These are phyloP conservation scores for Chaunax sp. DNA, from an alignment of 2,797 vertebrate species.

Conservation along the genomic window DNA sequence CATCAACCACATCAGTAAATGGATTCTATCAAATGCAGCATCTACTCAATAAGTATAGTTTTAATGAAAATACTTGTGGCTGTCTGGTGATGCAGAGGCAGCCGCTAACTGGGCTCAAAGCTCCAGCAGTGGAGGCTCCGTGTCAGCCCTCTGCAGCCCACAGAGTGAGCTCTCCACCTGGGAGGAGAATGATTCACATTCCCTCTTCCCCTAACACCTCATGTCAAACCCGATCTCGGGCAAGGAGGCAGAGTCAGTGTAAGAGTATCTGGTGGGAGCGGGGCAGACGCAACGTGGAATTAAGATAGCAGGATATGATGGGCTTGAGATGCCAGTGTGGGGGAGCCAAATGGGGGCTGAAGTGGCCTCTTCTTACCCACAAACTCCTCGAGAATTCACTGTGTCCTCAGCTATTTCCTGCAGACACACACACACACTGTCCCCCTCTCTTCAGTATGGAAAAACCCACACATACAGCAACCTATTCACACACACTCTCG, in stretches of 20 bases:
- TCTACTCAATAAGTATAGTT: too few species aligned
- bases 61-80: too few species aligned
- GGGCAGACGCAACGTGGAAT: conserved; percentile 32
- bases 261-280: conserved; percentile 40
- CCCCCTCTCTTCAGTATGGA: background rate
- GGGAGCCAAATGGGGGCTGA: conserved; percentile 16
- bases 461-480: conserved; percentile 3
- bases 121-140: background rate
- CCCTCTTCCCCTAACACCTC: background rate
- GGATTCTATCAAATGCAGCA: too few species aligned
- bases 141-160: background rate
- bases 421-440: background rate
- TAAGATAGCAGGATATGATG: conserved; percentile 64
- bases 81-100: too few species aligned
- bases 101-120: background rate
- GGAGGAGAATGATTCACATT: background rate
- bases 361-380: conserved; percentile 30
- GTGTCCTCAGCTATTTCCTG: conserved; percentile 30
- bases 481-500: background rate
- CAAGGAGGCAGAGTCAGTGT: conserved; percentile 39
- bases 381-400: conserved; percentile 25
- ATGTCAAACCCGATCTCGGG: conserved; percentile 29
- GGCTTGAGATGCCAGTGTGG: conserved; percentile 51
- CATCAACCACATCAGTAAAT: too few species aligned
- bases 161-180: conserved; percentile 2